Base-by-base conservation (phyloP, 2,113 vertebrate species). In the human (Homo sapiens) region DNA sequence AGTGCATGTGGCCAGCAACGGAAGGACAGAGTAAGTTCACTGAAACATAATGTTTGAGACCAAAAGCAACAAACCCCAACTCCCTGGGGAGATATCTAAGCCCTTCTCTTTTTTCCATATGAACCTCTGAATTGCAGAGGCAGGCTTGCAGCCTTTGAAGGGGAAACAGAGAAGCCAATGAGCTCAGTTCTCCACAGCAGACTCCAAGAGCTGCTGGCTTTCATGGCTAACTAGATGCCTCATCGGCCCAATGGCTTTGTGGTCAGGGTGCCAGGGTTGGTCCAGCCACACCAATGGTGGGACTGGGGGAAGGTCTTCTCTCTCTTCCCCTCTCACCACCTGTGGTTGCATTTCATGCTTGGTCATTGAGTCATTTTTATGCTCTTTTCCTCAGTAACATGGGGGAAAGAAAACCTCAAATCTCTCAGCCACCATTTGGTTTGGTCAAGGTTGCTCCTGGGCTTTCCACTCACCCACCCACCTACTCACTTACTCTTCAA, bases 21-120 rank as follows among this genome's bases (percentile, higher is more conserved):
- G 20, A 70, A 85, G 73, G 72, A 82, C 25, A 50, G 64, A 94
- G 9, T 12, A 27, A 91, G 27, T 64, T 95, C 78, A 84, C 13
- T 84, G n/a, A 94, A 85, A 86, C 72, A 61, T 73, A 88, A 82
- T 52, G 35, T 80, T 90, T 81, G 57, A 83, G 78, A 87, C 32
- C 64, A 75, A 94, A 85, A 81, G 50, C 64, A 95, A 68, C 73
- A 93, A 97, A 92, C 4, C 23, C 50, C 43, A 84, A 55, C 43
- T 91, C 93, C 64, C 83, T 70, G 32, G 43, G 43, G 86, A 66
- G 59, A 90, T 79, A 68, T 82, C 32, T 70, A 92, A 90, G 55
- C 38, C 61, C 75, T 94, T 92, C 25, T 3, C 52, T 89, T 27
- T 96, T 96, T 97, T 90, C 84, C 93, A 87, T 73, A 73, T 70